Evolutionary conservation across 2,797 vertebrate genomes (phyloP), one percentile per base, ranked within the genome.

Genomic region (Momotus momota): DNA sequence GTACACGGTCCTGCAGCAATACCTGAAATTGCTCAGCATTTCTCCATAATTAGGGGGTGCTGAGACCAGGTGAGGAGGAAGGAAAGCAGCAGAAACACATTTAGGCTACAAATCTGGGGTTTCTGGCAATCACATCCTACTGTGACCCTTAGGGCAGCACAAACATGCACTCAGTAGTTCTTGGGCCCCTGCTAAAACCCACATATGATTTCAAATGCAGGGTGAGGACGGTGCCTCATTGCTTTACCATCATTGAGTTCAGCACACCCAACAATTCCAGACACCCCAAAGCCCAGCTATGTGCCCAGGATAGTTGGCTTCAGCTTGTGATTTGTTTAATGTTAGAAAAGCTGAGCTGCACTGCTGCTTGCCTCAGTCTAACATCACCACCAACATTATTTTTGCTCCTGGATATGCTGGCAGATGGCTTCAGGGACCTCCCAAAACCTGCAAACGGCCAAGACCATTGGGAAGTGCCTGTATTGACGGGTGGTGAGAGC

Each of bases 1-100:
- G 20, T 26, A 60, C 10, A 6, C 0, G 2, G 13, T 23, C 16
- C 62, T 49, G 55, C 35, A 17, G 7, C 0, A 0, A 78, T 0
- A 80, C 20, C 45, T 66, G 49, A 40, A 91, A 87, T 22, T 52
- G 52, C 13, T 77, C 8, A 16, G 33, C 33, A 29, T 72, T 70
- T 52, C 35, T 55, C 33, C n/a, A 9, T n/a, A 20, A 12, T 51
- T 29, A 70, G 33, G 5, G 15, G 21, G 2, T 67, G 40, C 33
- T 38, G 75, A 78, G 40, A 78, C 40, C 35, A 2, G 4, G 35
- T 1, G 0, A 9, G n/a, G 19, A 80, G 35, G 55, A 65, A 77
- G 55, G 18, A 85, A 46, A 13, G 14, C 10, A 55, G 27, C 71
- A 92, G 87, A 54, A 87, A 73, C 21, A 45, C 17, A 38, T 60